Base-by-base conservation (phyloP, 2,113 vertebrate species). In the Engystomops pustulosus region DNA sequence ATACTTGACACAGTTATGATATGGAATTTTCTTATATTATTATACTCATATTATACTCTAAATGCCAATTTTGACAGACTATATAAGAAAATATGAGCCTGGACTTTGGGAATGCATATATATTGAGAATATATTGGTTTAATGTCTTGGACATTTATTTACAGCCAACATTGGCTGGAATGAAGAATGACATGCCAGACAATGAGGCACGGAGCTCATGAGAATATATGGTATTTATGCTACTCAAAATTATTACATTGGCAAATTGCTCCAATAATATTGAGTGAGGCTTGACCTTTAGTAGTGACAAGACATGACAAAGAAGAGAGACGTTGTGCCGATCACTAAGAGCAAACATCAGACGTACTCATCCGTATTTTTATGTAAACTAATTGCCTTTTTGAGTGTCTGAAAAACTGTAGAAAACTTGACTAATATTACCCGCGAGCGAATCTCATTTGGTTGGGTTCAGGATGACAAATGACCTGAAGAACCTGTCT, bases 381-480 rank as follows among this genome's bases (percentile, higher is more conserved):
- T 58, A 55, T 65, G 49, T 10, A 77, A 84, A 77, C 55, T 77
- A 84, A 77, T 77, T 77, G 60, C 60, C 60, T 78, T 78, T 53
- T 68, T 55, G 30, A 84, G 44, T 78, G n/a, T 51, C 53, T 53
- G 71, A 27, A 78, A 77, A 15, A 76, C 58, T 83, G 49, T 27
- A 84, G 60, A 30, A 84, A 78, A 68, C 60, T 51, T 67, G 45
- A 78, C 47, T 84, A 77, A 84, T 84, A 47, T 36, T 69, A 53
- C 60, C 62, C 60, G 81, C 8, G 14, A 38, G 72, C 58, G 36
- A n/a, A 32, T 84, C 72, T 77, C 82, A 84, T 84, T 78, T 84
- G 72, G 68, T 38, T 38, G 27, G 47, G 74, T 84, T 84, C 47
- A 78, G 51, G 34, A 84, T 78, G 74, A 84, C 82, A 84, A 84